Evolutionary conservation across 37 sponge, comb jelly and placozoan genomes (phyloP), one percentile per base, ranked within the genome.

Genomic region (Geodia barretti): DNA sequence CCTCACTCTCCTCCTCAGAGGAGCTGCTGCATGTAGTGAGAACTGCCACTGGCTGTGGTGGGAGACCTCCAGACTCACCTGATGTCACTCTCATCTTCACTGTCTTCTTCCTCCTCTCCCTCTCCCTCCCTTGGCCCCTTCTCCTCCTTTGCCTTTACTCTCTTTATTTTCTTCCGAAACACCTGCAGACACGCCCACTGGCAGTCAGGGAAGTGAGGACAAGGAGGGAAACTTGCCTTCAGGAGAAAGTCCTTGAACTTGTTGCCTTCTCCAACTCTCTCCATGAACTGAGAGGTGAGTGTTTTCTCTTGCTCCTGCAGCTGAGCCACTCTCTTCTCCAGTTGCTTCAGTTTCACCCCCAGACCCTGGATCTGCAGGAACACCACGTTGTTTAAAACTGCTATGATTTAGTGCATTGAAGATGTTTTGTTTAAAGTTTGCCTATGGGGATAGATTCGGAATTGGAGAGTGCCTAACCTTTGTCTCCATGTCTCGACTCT

Each of bases 151-250:
- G 80, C 76, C 79, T 92, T 95, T 7, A 81, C 85, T 29, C 97
- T 72, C 61, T 98, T 98, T 47, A 98, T 94, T 80, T 96, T 98
- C 91, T 98, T 98, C 76, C 93, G 87, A 84, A 92, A 96, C 32
- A 98, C 91, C 81, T 77, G 63, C 26, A 83, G 23, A 9, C 25
- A 34, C 7, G 9, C 32, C 26, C 7, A 54, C 73, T 39, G 20
- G 11, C 41, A 41, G 11, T 4, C 42, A 19, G 24, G 21, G 11
- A 35, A 37, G 29, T 20, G 24, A 23, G 5, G 5, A 64, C 7
- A 29, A 47, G 39, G 39, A 40, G 5, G n/a, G 26, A 1, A 30
- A 31, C 67, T 66, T 24, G 76, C 90, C 74, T 91, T 94, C 38
- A 90, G 20, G 29, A 98, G 93, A 67, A 92, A 96, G 40, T 98